A percentile compares a stretch with the other conserved stretches of the same genome.
These are phyloP conservation scores for Lagenorhynchus albirostris DNA, from an alignment of 2,113 vertebrate species.

Conservation along the genomic window DNA sequence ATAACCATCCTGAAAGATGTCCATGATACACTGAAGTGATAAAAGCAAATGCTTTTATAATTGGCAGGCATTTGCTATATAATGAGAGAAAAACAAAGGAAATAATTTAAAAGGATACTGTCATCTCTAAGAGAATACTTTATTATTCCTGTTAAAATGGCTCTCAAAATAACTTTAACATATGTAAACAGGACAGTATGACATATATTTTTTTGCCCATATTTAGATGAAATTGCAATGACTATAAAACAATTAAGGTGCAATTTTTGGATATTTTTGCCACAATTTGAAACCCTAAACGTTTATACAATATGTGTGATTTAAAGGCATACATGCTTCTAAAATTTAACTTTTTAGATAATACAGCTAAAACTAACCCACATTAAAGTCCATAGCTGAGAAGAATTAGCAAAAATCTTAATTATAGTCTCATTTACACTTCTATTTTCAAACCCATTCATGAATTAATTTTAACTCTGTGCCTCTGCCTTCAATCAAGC, in stretches of 20 bases:
- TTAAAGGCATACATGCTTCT: slow-evolving; percentile 20
- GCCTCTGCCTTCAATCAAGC: slow-evolving; percentile 43
- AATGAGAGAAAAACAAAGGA: slow-evolving; percentile 15
- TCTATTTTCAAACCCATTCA: slow-evolving; percentile 62
- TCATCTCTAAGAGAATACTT: neutral
- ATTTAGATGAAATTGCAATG: neutral
- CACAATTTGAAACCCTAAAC: neutral
- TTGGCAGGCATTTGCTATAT: neutral
- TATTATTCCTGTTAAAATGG: neutral
- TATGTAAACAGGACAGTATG: neutral
- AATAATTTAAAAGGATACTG: neutral
- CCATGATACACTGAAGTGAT: neutral
- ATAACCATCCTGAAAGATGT: neutral
- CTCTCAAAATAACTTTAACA: slow-evolving; percentile 13
- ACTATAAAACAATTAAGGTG: slow-evolving; percentile 16
- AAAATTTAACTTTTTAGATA: slow-evolving; percentile 49
- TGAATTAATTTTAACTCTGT: slow-evolving; percentile 58
- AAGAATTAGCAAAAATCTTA: slow-evolving; percentile 59
- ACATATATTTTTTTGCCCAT: neutral
- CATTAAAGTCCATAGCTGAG: slow-evolving; percentile 54
- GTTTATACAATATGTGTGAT: neutral
- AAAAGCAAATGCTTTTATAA: neutral
- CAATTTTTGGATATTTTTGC: slow-evolving; percentile 8
- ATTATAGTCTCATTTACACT: slow-evolving; percentile 51
- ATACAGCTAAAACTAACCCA: slow-evolving; percentile 30